Evolutionary conservation across 2,797 vertebrate species (phyloP).

Genomic region (Sarcoramphus papa): DNA sequence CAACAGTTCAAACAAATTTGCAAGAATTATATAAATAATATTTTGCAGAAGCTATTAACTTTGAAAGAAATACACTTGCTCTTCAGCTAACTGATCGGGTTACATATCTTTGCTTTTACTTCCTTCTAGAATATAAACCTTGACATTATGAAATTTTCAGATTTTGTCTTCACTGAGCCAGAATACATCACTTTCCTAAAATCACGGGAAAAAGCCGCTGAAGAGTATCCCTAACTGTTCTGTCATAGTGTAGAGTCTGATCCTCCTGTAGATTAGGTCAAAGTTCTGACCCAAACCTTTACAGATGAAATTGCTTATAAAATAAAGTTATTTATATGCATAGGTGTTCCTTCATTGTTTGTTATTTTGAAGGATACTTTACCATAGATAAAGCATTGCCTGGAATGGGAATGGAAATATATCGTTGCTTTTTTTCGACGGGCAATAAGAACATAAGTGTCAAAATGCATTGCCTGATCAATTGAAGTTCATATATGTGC

Average conservation of each 20-base stretch:
- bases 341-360: background rate
- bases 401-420: background rate
- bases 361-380: background rate
- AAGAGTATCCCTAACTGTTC: background rate
- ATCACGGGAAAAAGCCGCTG: background rate
- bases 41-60: conserved; percentile 63
- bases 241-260: background rate
- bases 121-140: background rate
- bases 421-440: background rate
- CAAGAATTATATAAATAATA: conserved; percentile 68
- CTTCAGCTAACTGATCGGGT: background rate
- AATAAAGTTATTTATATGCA: background rate
- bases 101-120: background rate
- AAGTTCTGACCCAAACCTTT: background rate
- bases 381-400: background rate
- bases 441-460: background rate
- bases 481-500: background rate
- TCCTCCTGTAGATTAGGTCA: background rate
- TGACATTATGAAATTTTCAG: background rate
- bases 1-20: conserved; percentile 70
- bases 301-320: background rate
- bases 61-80: conserved; percentile 31
- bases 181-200: background rate
- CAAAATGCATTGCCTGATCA: background rate
- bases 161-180: background rate